Evolutionary conservation across 2,888 invertebrate genomes (phyloP).

Genomic region (Nomada lathburiana): DNA sequence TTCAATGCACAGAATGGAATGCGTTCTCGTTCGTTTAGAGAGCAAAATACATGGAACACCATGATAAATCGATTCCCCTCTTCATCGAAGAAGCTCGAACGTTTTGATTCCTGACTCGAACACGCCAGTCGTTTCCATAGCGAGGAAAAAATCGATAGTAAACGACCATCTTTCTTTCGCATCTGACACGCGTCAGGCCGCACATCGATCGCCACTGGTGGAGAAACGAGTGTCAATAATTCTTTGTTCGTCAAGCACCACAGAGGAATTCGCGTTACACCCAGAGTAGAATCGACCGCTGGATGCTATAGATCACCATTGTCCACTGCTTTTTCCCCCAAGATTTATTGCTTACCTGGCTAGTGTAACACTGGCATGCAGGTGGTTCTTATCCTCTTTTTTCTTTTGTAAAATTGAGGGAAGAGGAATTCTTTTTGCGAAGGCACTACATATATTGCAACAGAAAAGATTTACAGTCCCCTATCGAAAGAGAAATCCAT

Average conservation of each 20-base stretch:
- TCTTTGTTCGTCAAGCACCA: slow-evolving; percentile 41
- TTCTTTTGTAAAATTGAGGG: background rate
- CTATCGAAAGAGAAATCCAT: background rate
- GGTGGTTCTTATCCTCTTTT: no score
- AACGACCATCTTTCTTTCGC: slow-evolving; percentile 48
- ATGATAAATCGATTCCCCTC: slow-evolving; percentile 34
- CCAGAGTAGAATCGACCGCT: background rate
- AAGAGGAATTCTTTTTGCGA: background rate
- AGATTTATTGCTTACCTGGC: slow-evolving; percentile 1
- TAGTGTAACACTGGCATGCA: background rate
- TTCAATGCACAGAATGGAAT: no score
- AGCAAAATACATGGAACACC: slow-evolving; percentile 30
- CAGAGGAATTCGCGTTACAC: slow-evolving; percentile 22
- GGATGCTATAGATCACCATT: slow-evolving; percentile 20
- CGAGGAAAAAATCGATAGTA: slow-evolving; percentile 45
- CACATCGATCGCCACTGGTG: slow-evolving; percentile 44
- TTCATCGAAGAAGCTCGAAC: slow-evolving; percentile 25
- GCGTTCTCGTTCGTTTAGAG: background rate
- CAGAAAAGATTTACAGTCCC: background rate
- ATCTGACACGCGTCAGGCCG: slow-evolving; percentile 53
- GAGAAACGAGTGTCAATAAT: slow-evolving; percentile 58
- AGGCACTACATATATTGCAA: background rate
- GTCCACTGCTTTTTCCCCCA: background rate
- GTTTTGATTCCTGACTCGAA: slow-evolving; percentile 41
- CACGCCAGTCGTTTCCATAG: slow-evolving; percentile 34